phyloP scores from a whole-genome alignment of 2,797 vertebrate genomes.

The Myotis vivesi region DNA sequence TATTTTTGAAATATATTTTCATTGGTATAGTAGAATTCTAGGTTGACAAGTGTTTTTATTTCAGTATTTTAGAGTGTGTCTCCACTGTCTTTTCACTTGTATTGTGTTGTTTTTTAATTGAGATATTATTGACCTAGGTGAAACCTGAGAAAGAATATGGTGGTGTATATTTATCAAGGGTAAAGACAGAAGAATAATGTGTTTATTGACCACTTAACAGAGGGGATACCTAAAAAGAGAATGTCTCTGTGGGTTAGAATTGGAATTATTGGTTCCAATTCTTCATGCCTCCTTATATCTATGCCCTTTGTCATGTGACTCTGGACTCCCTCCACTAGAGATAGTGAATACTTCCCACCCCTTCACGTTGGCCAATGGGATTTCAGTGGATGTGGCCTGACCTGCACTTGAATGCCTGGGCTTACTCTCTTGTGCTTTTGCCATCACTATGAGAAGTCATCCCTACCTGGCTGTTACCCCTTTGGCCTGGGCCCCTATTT shows the following conservation, averaged over 20 bases:
- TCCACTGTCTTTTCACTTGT: background rate
- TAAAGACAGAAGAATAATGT: background rate
- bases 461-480: background rate
- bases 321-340: background rate
- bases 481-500: background rate
- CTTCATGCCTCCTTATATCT: background rate
- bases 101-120: background rate
- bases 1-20: background rate
- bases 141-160: background rate
- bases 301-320: background rate
- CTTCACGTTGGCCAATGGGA: background rate
- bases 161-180: background rate
- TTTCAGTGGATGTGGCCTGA: background rate
- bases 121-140: background rate
- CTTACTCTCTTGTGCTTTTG: background rate
- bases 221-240: background rate
- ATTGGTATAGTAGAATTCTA: background rate
- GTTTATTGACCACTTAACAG: background rate
- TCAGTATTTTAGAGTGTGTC: background rate
- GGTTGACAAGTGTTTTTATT: background rate
- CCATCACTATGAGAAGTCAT: background rate
- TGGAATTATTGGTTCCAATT: background rate
- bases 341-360: background rate
- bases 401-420: background rate
- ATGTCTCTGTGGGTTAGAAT: background rate